Evolutionary conservation across 1,140 invertebrate species (phyloP), one percentile per base, ranked within the genome.

Genomic region (Pectinophora gossypiella): DNA sequence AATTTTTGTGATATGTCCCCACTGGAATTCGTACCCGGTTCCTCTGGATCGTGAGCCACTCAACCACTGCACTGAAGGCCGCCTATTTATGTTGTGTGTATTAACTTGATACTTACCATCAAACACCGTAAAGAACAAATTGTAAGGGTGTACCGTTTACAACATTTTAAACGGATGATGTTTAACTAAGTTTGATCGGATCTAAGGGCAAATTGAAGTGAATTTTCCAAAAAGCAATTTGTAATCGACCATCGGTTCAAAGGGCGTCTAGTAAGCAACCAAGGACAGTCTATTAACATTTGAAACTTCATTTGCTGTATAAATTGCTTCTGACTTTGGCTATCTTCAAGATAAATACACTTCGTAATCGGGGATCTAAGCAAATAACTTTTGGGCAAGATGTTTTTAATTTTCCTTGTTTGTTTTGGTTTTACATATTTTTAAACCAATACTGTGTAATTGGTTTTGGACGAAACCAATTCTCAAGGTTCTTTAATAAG

Each of bases 311-410:
- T 83, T 83, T 73, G 68, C 63, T 63, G 65, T 62, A 74, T 76
- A 83, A 85, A 84, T 84, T 85, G 75, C 75, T 83, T 76, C 72
- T 76, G 68, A 78, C 72, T 76, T 79, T 81, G 58, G 64, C 61
- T 78, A 77, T 82, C 67, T 71, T 70, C 62, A 76, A 75, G 64
- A 74, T 76, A 82, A 80, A 78, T 40, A 40, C 10, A 40, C 16
- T 40, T 18, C 15, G 13, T 40, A 16, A 40, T 40, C 16, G 15
- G 36, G 23, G 15, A 3, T 40, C 36, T 40, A 27, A 27, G 36
- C 36, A 40, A 40, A 40, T 40, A 40, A 40, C 16, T 40, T 15
- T 13, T 2, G 36, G 7, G 16, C 15, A 18, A 15, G 12, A 27
- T 27, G 23, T 27, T n/a, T n/a, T n/a, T n/a, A n/a, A n/a, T n/a